phyloP scores from a whole-genome alignment of 2,797 vertebrate genomes.

The Psittacula derbiana region DNA sequence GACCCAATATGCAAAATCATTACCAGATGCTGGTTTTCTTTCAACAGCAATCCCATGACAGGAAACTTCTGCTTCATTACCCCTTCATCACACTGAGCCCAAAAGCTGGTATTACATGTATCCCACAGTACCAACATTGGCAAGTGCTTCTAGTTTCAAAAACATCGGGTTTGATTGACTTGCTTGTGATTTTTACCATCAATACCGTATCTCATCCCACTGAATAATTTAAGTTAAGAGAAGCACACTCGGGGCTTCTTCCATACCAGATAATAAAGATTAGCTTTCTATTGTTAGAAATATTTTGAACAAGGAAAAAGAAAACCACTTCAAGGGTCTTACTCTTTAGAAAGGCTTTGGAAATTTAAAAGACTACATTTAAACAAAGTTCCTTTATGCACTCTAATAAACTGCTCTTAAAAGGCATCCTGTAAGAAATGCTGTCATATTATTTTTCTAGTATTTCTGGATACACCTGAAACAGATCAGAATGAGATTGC shows the following conservation, averaged over 20 bases:
- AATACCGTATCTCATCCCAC: background rate
- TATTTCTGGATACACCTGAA: background rate
- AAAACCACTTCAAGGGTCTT: background rate
- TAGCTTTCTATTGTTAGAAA: background rate
- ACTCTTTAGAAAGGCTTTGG: background rate
- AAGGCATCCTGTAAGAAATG: background rate
- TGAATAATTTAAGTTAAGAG: background rate
- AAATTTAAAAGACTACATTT: background rate
- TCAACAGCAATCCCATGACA: background rate
- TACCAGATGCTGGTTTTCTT: background rate
- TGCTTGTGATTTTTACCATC: background rate
- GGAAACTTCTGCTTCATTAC: background rate
- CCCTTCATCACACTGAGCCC: background rate
- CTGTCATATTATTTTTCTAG: background rate
- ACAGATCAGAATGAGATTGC: background rate
- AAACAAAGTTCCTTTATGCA: background rate
- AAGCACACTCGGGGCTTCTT: background rate
- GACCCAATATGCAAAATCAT: background rate
- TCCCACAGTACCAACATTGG: fast-evolving
- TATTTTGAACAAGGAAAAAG: background rate
- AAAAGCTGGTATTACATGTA: background rate
- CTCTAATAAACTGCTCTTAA: background rate
- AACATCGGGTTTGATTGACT: background rate
- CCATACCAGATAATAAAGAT: background rate
- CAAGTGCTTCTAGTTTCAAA: background rate